These are phyloP conservation scores for Nebria brevicollis DNA, from an alignment of 2,888 invertebrate genomes.

Conservation along the genomic window DNA sequence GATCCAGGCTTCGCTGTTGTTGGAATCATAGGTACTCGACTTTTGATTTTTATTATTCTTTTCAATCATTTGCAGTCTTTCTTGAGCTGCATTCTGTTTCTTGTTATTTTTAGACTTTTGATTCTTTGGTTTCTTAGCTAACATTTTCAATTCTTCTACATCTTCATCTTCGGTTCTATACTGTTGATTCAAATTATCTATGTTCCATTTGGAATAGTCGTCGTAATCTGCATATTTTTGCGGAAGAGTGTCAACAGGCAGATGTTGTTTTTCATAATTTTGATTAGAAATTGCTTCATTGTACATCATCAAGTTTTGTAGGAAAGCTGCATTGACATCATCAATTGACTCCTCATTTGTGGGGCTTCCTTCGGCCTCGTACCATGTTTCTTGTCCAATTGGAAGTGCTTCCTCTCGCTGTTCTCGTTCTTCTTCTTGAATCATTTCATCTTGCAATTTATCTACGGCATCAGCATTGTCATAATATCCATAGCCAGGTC, in stretches of 20 bases:
- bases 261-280: constrained; percentile 50
- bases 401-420: constrained; percentile 67
- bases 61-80: constrained; percentile 52
- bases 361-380: constrained; percentile 66
- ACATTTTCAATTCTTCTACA: constrained; percentile 71
- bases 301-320: constrained; percentile 75
- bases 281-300: constrained; percentile 64
- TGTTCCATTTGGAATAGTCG: constrained; percentile 52
- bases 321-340: constrained; percentile 70
- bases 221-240: constrained; percentile 48
- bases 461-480: constrained; percentile 64
- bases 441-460: constrained; percentile 69
- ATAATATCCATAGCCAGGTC: constrained; percentile 61
- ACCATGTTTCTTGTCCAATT: constrained; percentile 75
- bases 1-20: constrained; percentile 63
- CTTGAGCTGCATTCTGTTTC: constrained; percentile 49
- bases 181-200: constrained; percentile 44
- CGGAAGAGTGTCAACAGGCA: constrained; percentile 51
- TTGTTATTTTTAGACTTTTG: constrained; percentile 35
- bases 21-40: constrained; percentile 58
- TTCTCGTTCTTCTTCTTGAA: constrained; percentile 71
- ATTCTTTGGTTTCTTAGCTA: constrained; percentile 65
- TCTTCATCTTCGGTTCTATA: constrained; percentile 71
- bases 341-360: constrained; percentile 56
- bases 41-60: constrained; percentile 53